These are phyloP conservation scores for Myoxocephalus aenaeus DNA, from an alignment of 2,797 vertebrate genomes.

Conservation along the genomic window DNA sequence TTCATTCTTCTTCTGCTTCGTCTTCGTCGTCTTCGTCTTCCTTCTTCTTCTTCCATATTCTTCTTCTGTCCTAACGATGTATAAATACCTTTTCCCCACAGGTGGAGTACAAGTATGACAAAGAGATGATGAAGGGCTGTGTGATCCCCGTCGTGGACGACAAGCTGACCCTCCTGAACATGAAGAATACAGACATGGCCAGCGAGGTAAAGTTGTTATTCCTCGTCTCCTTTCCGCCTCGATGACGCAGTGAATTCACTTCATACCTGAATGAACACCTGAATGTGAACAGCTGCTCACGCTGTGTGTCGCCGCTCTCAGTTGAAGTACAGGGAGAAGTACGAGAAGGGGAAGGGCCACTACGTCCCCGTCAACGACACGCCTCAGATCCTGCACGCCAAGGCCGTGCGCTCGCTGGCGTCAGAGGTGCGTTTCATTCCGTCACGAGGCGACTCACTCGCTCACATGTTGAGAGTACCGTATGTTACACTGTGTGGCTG, in stretches of 20 bases:
- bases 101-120: conserved; percentile 97
- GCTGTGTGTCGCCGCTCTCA: conserved; percentile 53
- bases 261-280: background rate
- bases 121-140: conserved; percentile 93
- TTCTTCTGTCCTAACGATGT: background rate
- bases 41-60: no score
- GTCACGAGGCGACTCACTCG: background rate
- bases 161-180: conserved; percentile 88
- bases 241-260: background rate
- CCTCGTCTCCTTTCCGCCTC: no score
- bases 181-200: conserved; percentile 88
- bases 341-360: conserved; percentile 90
- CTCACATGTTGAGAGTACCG: background rate
- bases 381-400: conserved; percentile 95
- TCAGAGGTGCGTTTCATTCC: conserved; percentile 88
- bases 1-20: no score
- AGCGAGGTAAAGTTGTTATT: conserved; percentile 74
- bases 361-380: conserved; percentile 90
- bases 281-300: background rate
- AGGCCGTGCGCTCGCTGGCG: conserved; percentile 88
- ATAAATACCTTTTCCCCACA: conserved; percentile 64
- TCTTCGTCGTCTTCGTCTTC: no score
- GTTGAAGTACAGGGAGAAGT: conserved; percentile 97
- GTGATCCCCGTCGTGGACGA: conserved; percentile 94
- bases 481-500: background rate